These are phyloP conservation scores for Choristoneura rosaceana DNA, from an alignment of 2,888 invertebrate species.

Conservation along the genomic window DNA sequence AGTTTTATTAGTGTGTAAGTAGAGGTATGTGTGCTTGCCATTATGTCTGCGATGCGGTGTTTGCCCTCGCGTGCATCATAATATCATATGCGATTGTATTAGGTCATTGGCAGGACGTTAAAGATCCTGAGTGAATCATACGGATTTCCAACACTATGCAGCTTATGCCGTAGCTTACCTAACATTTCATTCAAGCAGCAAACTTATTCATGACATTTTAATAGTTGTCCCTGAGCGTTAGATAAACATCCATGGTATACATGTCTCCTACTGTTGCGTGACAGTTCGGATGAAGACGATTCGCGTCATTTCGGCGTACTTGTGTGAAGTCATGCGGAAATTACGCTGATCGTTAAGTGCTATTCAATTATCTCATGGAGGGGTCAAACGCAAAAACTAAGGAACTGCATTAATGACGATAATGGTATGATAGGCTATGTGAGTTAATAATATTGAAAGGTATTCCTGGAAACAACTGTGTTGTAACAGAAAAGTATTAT, in stretches of 20 bases:
- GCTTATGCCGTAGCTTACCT: background rate
- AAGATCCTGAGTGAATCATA: constrained; percentile 60
- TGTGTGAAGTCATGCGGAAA: constrained; percentile 56
- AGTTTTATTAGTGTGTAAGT: constrained; percentile 11
- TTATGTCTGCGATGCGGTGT: constrained; percentile 28
- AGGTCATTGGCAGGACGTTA: constrained; percentile 80
- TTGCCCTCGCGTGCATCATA: constrained; percentile 38
- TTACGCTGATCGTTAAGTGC: constrained; percentile 48
- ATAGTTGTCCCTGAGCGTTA: background rate
- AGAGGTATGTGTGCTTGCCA: constrained; percentile 19
- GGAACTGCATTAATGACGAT: constrained; percentile 41
- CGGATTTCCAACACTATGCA: constrained; percentile 41
- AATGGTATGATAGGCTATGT: constrained; percentile 44
- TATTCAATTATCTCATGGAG: constrained; percentile 53
- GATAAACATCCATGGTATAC: constrained; percentile 31
- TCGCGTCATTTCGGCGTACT: constrained; percentile 24
- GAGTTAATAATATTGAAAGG: background rate
- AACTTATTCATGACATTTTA: constrained; percentile 10
- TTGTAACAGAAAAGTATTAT: background rate
- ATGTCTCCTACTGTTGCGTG: constrained; percentile 39
- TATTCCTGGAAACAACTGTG: background rate
- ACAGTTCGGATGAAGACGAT: constrained; percentile 40
- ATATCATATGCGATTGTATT: constrained; percentile 57
- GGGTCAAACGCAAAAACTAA: constrained; percentile 43
- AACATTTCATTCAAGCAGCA: background rate